phyloP scores from a whole-genome alignment of 2,888 invertebrate species.

The Tenthredo notha region DNA sequence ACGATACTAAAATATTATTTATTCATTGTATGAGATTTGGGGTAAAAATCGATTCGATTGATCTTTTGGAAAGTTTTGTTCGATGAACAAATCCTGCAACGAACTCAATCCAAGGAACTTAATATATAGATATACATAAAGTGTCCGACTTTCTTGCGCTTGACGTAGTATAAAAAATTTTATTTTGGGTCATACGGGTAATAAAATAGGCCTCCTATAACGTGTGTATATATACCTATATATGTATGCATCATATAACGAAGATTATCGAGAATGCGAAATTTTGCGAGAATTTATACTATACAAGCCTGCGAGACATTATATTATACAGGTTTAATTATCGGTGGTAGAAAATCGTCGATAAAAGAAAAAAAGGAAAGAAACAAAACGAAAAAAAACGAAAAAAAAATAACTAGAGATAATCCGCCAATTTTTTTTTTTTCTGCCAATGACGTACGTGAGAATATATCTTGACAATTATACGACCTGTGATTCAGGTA shows the following conservation, averaged over 20 bases:
- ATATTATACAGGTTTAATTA: neutral
- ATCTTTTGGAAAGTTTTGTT: constrained; percentile 5
- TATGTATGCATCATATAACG: neutral
- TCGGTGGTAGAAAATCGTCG: no score
- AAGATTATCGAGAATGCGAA: neutral
- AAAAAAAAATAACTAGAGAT: neutral
- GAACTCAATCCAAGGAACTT: neutral
- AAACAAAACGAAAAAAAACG: neutral
- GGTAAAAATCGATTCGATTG: neutral
- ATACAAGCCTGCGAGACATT: no score
- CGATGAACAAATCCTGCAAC: neutral
- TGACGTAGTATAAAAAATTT: neutral
- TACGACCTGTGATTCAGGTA: neutral
- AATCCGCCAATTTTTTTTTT: neutral
- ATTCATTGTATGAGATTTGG: no score
- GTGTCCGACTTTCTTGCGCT: neutral
- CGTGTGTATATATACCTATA: no score
- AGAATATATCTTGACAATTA: neutral
- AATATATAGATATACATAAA: neutral
- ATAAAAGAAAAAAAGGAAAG: neutral
- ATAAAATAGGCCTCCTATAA: neutral
- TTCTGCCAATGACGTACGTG: neutral
- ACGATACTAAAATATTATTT: neutral
- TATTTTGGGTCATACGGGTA: neutral
- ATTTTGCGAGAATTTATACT: no score